These are phyloP conservation scores for Xestia rhomboidea DNA, from an alignment of 2,888 invertebrate species.

Conservation along the genomic window DNA sequence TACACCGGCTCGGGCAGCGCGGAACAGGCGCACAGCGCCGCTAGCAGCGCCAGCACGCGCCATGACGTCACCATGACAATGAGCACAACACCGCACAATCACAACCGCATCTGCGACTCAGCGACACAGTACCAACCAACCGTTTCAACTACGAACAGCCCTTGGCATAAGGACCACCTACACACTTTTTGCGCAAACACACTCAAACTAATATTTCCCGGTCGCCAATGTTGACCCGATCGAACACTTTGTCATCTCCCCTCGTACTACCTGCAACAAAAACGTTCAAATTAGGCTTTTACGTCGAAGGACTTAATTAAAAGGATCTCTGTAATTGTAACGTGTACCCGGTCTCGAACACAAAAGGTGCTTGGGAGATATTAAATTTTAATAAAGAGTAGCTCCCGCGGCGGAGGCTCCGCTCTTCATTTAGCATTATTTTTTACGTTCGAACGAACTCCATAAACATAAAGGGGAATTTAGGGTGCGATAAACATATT, in stretches of 20 bases:
- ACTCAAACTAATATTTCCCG: constrained; percentile 62
- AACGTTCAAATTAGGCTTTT: constrained; percentile 64
- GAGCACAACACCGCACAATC: constrained; percentile 68
- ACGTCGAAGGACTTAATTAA: constrained; percentile 76
- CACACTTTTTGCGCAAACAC: constrained; percentile 64
- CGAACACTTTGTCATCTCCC: constrained; percentile 76
- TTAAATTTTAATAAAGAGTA: constrained; percentile 85
- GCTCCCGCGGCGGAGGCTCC: constrained; percentile 70
- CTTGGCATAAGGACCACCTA: constrained; percentile 65
- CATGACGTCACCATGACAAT: constrained; percentile 86
- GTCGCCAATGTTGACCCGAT: constrained; percentile 53
- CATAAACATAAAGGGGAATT: constrained; percentile 81
- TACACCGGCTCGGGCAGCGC: constrained; percentile 89
- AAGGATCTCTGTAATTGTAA: constrained; percentile 76
- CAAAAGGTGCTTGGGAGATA: constrained; percentile 78
- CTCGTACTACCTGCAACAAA: constrained; percentile 76
- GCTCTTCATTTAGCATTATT: constrained; percentile 77
- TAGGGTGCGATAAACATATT: constrained; percentile 84
- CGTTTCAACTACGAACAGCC: constrained; percentile 59
- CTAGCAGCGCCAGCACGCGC: constrained; percentile 84
- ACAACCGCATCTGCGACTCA: constrained; percentile 79
- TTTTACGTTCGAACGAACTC: constrained; percentile 75
- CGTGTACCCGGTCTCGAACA: constrained; percentile 73
- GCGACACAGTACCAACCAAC: constrained; percentile 63
- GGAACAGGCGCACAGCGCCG: constrained; percentile 72